phyloP scores from a whole-genome alignment of 2,113 vertebrate species.

The Urocitellus parryii region DNA sequence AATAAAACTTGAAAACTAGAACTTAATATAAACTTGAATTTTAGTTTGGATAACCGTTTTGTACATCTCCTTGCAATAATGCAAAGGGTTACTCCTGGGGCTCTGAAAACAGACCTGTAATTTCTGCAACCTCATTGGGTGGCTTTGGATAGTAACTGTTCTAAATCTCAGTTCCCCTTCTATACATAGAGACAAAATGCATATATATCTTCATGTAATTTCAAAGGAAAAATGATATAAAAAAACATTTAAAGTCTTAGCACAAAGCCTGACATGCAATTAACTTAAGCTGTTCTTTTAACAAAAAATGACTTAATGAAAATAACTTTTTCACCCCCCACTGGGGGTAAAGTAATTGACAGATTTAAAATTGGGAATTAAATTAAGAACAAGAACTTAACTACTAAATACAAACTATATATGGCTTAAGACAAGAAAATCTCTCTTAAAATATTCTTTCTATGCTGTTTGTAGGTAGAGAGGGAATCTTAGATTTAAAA shows the following conservation, averaged over 20 bases:
- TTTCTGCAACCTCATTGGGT: background rate
- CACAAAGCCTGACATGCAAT: background rate
- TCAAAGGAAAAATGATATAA: background rate
- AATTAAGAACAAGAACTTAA: slow-evolving; percentile 15
- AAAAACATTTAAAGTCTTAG: background rate
- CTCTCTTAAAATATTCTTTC: background rate
- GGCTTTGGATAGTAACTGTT: background rate
- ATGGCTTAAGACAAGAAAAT: background rate
- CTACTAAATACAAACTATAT: background rate
- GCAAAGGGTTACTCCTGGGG: background rate
- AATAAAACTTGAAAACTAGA: slow-evolving; percentile 17
- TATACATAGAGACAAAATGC: background rate
- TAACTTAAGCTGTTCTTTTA: background rate
- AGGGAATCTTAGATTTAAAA: background rate
- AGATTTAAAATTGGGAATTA: background rate
- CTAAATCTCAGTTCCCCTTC: too few species aligned
- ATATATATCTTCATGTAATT: background rate
- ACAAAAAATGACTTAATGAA: slow-evolving; percentile 27
- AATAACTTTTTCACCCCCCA: background rate
- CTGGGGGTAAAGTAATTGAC: background rate
- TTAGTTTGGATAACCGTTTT: background rate
- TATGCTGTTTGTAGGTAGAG: background rate
- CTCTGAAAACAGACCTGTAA: background rate
- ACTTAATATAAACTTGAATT: background rate
- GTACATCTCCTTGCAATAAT: background rate